These are phyloP conservation scores for Lysiphlebus fabarum DNA, from an alignment of 1,140 invertebrate genomes.

Conservation along the genomic window DNA sequence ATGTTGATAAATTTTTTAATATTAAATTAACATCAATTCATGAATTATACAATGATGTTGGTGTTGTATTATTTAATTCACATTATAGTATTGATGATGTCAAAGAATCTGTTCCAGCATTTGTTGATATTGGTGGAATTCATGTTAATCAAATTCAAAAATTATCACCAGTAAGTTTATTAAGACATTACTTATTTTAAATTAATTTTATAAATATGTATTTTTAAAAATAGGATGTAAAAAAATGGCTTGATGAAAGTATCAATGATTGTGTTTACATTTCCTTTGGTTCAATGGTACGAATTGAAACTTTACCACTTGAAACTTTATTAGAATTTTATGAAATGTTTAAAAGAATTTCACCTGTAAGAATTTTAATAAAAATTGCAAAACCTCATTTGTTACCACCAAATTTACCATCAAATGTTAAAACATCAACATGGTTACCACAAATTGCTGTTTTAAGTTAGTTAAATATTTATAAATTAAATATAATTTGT, in stretches of 20 bases:
- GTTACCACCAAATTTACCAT: slow-evolving; percentile 43
- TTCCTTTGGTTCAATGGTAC: slow-evolving; percentile 50
- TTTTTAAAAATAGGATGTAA: slow-evolving; percentile 54
- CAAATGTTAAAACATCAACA: slow-evolving; percentile 56
- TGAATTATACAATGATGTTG: slow-evolving; percentile 22
- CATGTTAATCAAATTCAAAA: slow-evolving; percentile 46
- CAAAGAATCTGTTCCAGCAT: slow-evolving; percentile 49
- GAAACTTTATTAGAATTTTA: slow-evolving; percentile 47
- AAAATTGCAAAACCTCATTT: slow-evolving; percentile 51
- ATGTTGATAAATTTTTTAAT: slow-evolving; percentile 47
- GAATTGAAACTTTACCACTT: slow-evolving; percentile 40
- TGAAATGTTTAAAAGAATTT: slow-evolving; percentile 54
- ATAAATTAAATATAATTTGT: no score
- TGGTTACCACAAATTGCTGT: slow-evolving; percentile 68
- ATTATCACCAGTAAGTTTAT: slow-evolving; percentile 31
- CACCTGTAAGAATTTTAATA: slow-evolving; percentile 58
- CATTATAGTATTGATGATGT: slow-evolving; percentile 56
- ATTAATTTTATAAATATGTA: not conserved
- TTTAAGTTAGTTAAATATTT: slow-evolving; percentile 42
- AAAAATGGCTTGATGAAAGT: slow-evolving; percentile 56
- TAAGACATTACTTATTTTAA: not conserved
- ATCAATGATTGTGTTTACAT: slow-evolving; percentile 49
- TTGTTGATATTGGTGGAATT: slow-evolving; percentile 62
- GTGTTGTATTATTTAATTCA: slow-evolving; percentile 58
- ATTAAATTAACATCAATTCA: slow-evolving; percentile 47